phyloP scores from a whole-genome alignment of 2,888 invertebrate species.

The Lycaena phlaeas region DNA sequence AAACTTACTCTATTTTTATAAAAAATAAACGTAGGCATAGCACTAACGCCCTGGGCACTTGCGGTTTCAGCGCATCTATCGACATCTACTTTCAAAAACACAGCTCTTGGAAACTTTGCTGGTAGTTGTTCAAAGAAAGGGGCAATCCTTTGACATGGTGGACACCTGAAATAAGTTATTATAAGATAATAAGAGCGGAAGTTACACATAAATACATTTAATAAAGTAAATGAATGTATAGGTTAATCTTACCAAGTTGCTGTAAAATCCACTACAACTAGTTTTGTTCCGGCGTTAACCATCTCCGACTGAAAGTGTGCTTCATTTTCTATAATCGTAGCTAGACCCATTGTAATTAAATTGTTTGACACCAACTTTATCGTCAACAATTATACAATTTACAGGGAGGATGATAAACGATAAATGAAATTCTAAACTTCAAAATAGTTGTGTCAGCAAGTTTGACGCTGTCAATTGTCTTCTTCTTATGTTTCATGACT shows the following conservation, averaged over 20 bases:
- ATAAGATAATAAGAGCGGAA: too few relatives aligned
- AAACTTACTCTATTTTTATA: conserved; percentile 82
- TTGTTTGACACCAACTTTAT: conserved; percentile 2
- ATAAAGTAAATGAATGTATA: conserved; percentile 21
- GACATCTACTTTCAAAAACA: conserved; percentile 96
- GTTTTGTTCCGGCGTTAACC: conserved; percentile 85
- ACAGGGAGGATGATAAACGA: conserved; percentile 29
- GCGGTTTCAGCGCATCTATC: conserved; percentile 94
- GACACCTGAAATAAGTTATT: conserved; percentile 92
- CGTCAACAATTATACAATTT: conserved; percentile 9
- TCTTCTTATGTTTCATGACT: not conserved
- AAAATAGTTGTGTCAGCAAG: conserved; percentile 27
- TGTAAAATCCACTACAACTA: conserved; percentile 96
- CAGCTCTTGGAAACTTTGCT: conserved; percentile 87
- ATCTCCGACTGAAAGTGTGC: conserved; percentile 89
- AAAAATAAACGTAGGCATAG: conserved; percentile 99
- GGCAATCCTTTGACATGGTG: conserved; percentile 95
- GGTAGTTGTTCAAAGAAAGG: conserved; percentile 93
- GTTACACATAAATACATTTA: too few relatives aligned
- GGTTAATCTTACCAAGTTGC: conserved; percentile 85
- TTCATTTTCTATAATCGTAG: conserved; percentile 80
- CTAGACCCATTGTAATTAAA: conserved; percentile 62
- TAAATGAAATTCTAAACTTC: conserved; percentile 26
- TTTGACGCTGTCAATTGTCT: not conserved
- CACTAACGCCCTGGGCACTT: conserved; percentile 88